Evolutionary conservation across 2,113 vertebrate genomes (phyloP).

Genomic region (Nothobranchius furzeri): DNA sequence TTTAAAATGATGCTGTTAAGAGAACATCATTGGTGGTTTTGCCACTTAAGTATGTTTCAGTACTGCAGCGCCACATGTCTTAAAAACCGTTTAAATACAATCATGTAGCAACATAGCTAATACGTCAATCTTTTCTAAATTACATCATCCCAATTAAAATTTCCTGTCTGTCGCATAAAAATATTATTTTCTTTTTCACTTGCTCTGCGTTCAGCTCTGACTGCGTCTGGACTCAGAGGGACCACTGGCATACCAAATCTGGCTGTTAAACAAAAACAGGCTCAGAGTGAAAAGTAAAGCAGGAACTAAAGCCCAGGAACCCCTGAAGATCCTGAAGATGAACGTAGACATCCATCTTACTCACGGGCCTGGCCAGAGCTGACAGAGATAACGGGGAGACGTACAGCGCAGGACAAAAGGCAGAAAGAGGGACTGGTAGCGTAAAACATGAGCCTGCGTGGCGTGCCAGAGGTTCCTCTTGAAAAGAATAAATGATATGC

Average conservation of each 20-base stretch:
- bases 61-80: too few species aligned
- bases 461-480: conserved; percentile 11
- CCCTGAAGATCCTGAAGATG: conserved; percentile 14
- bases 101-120: too few species aligned
- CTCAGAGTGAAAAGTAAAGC: conserved; percentile 30
- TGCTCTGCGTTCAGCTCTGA: background rate
- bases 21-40: background rate
- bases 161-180: too few species aligned
- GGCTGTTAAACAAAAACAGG: conserved; percentile 17
- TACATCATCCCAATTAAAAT: too few species aligned
- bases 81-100: too few species aligned
- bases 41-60: too few species aligned
- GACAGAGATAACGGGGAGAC: conserved; percentile 11
- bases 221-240: conserved; percentile 11
- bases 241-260: background rate
- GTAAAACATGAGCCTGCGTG: conserved; percentile 13
- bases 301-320: conserved; percentile 5
- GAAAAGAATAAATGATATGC: too few species aligned
- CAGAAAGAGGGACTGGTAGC: conserved; percentile 17
- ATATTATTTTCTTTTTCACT: background rate
- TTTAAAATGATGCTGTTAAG: background rate
- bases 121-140: too few species aligned
- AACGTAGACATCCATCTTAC: conserved; percentile 19
- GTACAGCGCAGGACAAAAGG: conserved; percentile 16
- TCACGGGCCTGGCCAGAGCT: conserved; percentile 2